Evolutionary conservation across 2,113 vertebrate species (phyloP).

Genomic region (Chinchilla lanigera): DNA sequence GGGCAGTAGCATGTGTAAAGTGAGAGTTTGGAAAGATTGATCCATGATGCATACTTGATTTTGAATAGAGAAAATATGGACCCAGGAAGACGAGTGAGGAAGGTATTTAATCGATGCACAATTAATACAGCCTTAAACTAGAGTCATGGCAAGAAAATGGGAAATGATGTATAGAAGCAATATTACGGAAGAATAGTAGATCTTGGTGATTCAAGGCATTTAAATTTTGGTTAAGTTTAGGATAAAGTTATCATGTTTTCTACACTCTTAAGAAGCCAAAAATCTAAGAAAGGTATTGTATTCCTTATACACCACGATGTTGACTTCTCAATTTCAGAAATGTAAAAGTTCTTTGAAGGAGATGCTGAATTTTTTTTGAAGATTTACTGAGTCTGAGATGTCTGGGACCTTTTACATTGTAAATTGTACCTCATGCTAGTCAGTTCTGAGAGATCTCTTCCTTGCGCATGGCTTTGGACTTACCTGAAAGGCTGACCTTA

Average conservation of each 20-base stretch:
- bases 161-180: not conserved
- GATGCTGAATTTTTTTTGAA: not conserved
- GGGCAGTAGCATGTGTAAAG: not conserved
- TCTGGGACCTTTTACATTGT: not conserved
- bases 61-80: not conserved
- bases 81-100: not conserved
- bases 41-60: not conserved
- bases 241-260: slow-evolving; percentile 19
- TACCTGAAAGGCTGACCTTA: not conserved
- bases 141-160: not conserved
- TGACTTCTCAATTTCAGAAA: not conserved
- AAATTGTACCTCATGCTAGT: not conserved
- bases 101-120: not conserved
- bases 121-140: not conserved
- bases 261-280: slow-evolving; percentile 23
- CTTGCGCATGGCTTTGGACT: not conserved
- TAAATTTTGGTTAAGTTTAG: slow-evolving; percentile 31
- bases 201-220: not conserved
- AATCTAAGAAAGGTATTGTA: not conserved
- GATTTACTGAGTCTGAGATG: not conserved
- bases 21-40: not conserved
- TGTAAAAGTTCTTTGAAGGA: slow-evolving; percentile 19
- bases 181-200: not conserved
- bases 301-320: not conserved
- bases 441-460: slow-evolving; percentile 29